Evolutionary conservation across 2,113 vertebrate species (phyloP).

Genomic region (Catharus bicknelli): DNA sequence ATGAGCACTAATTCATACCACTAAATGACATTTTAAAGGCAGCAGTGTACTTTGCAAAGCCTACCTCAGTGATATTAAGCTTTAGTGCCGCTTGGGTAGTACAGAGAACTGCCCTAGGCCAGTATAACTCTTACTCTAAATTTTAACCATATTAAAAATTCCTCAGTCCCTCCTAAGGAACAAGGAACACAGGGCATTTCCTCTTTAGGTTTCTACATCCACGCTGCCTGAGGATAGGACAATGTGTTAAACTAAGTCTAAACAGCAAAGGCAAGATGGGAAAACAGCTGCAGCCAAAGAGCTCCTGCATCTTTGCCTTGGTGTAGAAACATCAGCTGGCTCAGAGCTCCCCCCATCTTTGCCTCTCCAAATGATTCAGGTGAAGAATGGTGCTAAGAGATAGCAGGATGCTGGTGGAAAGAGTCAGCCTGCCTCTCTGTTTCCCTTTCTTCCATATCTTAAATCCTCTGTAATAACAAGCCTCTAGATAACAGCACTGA

Average conservation of each 20-base stretch:
- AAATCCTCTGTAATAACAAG: not conserved
- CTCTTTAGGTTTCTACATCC: not conserved
- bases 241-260: not conserved
- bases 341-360: not conserved
- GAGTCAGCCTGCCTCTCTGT: not conserved
- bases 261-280: not conserved
- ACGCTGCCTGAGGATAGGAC: not conserved
- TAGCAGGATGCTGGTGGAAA: not conserved
- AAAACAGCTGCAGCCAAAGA: not conserved
- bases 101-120: not conserved
- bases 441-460: not conserved
- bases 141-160: constrained; percentile 30
- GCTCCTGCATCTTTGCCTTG: not conserved
- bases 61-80: not conserved
- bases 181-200: not conserved
- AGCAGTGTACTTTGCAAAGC: not conserved
- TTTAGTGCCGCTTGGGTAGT: not conserved
- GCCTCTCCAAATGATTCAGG: not conserved
- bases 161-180: not conserved
- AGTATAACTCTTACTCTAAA: not conserved
- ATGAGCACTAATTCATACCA: not conserved
- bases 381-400: not conserved
- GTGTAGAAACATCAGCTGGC: not conserved
- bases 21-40: not conserved
- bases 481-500: not conserved